phyloP scores from a whole-genome alignment of 2,888 invertebrate genomes.

The Leucozona laternaria region DNA sequence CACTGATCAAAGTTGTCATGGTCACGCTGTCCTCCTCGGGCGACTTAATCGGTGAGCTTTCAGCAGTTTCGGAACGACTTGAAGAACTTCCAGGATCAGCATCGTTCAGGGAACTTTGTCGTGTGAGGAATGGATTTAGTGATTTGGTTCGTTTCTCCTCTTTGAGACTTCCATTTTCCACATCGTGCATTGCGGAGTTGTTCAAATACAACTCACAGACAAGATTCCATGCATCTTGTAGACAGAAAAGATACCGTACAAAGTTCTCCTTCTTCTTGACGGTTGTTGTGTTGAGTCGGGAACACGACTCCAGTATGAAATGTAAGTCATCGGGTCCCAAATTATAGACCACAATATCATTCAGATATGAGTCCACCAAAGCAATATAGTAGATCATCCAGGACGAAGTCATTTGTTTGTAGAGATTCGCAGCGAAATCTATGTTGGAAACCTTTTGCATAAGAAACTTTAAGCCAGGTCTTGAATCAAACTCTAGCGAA shows the following conservation, averaged over 20 bases:
- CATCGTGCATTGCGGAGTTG: constrained; percentile 82
- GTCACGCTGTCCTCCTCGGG: constrained; percentile 82
- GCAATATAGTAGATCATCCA: constrained; percentile 95
- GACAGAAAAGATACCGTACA: constrained; percentile 86
- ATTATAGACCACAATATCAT: constrained; percentile 87
- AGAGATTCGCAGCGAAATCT: constrained; percentile 94
- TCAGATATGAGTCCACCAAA: constrained; percentile 92
- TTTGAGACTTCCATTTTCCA: constrained; percentile 81
- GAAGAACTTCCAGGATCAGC: constrained; percentile 74
- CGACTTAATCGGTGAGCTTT: constrained; percentile 80
- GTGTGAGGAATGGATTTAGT: constrained; percentile 56
- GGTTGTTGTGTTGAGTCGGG: constrained; percentile 84
- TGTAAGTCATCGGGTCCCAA: constrained; percentile 87
- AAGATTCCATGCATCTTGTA: constrained; percentile 87
- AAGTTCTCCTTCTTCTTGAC: constrained; percentile 85
- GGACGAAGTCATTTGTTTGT: constrained; percentile 95
- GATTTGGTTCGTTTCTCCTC: constrained; percentile 75
- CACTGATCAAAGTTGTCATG: constrained; percentile 83
- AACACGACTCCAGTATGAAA: constrained; percentile 87
- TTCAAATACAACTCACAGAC: constrained; percentile 86
- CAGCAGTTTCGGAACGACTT: constrained; percentile 76
- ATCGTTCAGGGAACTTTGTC: constrained; percentile 60
- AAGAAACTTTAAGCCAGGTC: constrained; percentile 96
- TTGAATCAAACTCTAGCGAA: constrained; percentile 93
- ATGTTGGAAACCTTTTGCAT: constrained; percentile 96